These are phyloP conservation scores for Allacma fusca DNA, from an alignment of 2,888 invertebrate species.

Conservation along the genomic window DNA sequence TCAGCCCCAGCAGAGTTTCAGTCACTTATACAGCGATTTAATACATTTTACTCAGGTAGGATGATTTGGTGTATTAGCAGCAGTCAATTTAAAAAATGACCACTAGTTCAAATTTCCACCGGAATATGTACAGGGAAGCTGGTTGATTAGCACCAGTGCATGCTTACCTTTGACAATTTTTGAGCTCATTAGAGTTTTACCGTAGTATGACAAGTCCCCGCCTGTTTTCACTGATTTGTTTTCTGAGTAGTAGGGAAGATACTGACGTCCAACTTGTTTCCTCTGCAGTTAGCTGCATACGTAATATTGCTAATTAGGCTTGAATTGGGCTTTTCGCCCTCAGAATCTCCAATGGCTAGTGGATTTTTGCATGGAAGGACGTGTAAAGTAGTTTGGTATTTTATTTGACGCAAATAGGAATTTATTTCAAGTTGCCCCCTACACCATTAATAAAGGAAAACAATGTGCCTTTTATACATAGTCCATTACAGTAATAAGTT, in stretches of 20 bases:
- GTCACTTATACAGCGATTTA: too few relatives aligned
- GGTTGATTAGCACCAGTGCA: background rate
- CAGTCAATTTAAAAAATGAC: too few relatives aligned
- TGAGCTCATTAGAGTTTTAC: constrained; percentile 43
- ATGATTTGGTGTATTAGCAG: too few relatives aligned
- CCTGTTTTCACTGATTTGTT: constrained; percentile 29
- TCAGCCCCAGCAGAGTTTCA: too few relatives aligned
- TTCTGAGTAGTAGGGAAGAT: background rate
- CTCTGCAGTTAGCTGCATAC: background rate
- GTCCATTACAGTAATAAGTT: too few relatives aligned
- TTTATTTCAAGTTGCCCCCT: background rate
- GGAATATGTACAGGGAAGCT: background rate
- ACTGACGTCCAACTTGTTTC: background rate
- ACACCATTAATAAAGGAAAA: background rate
- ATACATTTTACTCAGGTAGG: too few relatives aligned
- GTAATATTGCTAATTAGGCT: too few relatives aligned
- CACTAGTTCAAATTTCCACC: background rate
- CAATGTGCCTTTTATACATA: background rate
- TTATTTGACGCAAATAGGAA: background rate
- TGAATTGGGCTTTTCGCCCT: too few relatives aligned
- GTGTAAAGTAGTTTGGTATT: too few relatives aligned
- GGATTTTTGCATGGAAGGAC: too few relatives aligned
- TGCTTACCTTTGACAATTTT: constrained; percentile 24
- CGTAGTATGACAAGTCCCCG: constrained; percentile 29
- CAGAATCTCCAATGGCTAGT: too few relatives aligned